A percentile compares a stretch with the other conserved stretches of the same genome.
phyloP scores from a whole-genome alignment of 2,888 invertebrate species.

The Parnassius apollo region DNA sequence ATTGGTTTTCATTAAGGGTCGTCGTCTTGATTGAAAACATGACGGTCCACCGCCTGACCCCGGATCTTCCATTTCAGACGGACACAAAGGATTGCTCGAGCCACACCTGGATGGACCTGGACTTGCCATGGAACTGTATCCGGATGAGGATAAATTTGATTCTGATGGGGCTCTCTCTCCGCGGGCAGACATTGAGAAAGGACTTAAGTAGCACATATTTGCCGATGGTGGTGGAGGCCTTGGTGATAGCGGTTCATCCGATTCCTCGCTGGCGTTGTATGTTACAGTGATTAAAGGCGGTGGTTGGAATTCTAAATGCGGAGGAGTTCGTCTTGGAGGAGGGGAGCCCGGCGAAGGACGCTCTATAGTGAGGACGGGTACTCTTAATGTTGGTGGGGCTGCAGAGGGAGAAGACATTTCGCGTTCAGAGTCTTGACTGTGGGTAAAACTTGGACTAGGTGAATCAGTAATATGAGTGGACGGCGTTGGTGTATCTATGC shows the following conservation, averaged over 20 bases:
- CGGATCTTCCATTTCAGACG: slow-evolving; percentile 88
- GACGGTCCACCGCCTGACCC: slow-evolving; percentile 81
- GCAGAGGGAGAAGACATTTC: slow-evolving; percentile 69
- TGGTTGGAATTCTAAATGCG: slow-evolving; percentile 84
- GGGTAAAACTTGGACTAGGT: slow-evolving; percentile 70
- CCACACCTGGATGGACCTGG: slow-evolving; percentile 91
- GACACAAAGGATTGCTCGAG: slow-evolving; percentile 89
- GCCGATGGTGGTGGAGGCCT: slow-evolving; percentile 77
- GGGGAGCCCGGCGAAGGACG: slow-evolving; percentile 86
- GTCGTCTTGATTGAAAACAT: slow-evolving; percentile 79
- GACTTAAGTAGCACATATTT: slow-evolving; percentile 88
- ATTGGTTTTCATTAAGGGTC: slow-evolving; percentile 83
- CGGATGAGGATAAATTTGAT: slow-evolving; percentile 91
- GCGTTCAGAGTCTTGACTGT: slow-evolving; percentile 71
- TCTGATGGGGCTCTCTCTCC: slow-evolving; percentile 90
- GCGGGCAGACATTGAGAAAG: slow-evolving; percentile 87
- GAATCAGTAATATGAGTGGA: slow-evolving; percentile 73
- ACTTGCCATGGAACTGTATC: slow-evolving; percentile 92
- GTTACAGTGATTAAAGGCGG: slow-evolving; percentile 88
- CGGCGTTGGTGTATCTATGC: slow-evolving; percentile 69
- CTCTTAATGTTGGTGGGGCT: slow-evolving; percentile 77
- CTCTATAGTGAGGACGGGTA: slow-evolving; percentile 84
- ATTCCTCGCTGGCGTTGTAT: slow-evolving; percentile 89
- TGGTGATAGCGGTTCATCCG: slow-evolving; percentile 86
- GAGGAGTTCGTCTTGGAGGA: slow-evolving; percentile 82